Base-by-base conservation (phyloP, 2,797 vertebrate species). In the Pseudopleuronectes americanus region DNA sequence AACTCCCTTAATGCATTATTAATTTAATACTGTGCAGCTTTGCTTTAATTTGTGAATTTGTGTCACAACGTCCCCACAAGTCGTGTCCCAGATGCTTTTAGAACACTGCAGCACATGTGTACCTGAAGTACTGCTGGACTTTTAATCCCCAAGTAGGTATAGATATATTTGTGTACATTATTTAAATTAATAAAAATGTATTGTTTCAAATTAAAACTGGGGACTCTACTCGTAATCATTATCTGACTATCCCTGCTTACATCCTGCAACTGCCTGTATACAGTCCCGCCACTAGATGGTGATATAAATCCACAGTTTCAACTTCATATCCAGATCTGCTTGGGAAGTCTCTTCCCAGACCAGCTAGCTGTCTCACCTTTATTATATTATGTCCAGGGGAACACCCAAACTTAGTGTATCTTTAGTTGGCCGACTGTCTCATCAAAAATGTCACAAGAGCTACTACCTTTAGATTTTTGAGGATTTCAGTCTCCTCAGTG, bases 211-310 rank as follows among this genome's bases (percentile, higher is more conserved):
- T 51, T 3, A 41, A 52, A 54, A 28, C 19, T 8, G 19, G 4
- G 8, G 12, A 36, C 10, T 33, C 23, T 36, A 6, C 16, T 66
- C 8, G 12, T 22, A 41, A 51, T 33, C 13, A 47, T 21, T 1
- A 6, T 49, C 14, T 28, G 9, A 51, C 6, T 2, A 48, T 1
- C 45, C 8, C 0, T 0, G 22, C 19, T 75, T 47, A 21, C 12
- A 26, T 41, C 7, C 12, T 14, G 26, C 24, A 17, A 19, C n/a
- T 66, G 57, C 47, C 33, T 64, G 58, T 70, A 55, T 71, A 17
- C 33, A 55, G 14, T 67, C 0, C 33, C 57, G 57, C 76, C 90
- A 87, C 90, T 79, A 38, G 92, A 66, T 90, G 91, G 86, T 54
- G 79, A 76, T 84, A 90, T 64, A 70, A 69, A 55, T 31, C 77